phyloP scores from a whole-genome alignment of 2,113 vertebrate species.

The Rhodinocichla rosea region DNA sequence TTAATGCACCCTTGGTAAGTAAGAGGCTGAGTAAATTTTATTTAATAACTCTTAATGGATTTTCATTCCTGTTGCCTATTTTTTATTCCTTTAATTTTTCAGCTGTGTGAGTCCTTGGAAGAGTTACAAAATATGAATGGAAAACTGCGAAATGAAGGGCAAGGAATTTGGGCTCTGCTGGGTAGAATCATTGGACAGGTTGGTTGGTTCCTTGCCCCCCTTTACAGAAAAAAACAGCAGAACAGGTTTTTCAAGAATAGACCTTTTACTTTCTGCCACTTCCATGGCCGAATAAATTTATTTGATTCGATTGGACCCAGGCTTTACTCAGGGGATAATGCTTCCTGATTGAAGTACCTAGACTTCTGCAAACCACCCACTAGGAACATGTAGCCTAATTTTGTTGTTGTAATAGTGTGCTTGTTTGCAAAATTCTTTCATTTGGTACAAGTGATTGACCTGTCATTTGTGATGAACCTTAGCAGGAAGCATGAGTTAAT shows the following conservation, averaged over 20 bases:
- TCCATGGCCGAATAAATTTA: neutral
- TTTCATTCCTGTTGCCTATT: neutral
- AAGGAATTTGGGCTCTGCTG: conserved; percentile 89
- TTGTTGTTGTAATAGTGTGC: conserved; percentile 51
- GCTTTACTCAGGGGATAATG: conserved; percentile 21
- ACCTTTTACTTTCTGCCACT: neutral
- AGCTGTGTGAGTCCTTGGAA: conserved; percentile 96
- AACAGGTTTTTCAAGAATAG: neutral
- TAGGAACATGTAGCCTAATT: conserved; percentile 54
- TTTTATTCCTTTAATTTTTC: conserved; percentile 16
- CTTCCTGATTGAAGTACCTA: conserved; percentile 60
- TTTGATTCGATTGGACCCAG: conserved; percentile 29
- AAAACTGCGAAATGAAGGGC: conserved; percentile 89
- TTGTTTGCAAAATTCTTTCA: conserved; percentile 72
- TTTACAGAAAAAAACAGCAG: neutral
- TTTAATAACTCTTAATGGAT: neutral
- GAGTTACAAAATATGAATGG: conserved; percentile 92
- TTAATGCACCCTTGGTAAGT: neutral
- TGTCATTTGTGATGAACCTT: conserved; percentile 73
- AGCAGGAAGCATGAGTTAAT: conserved; percentile 64
- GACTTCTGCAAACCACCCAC: conserved; percentile 21
- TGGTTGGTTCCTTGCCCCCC: neutral
- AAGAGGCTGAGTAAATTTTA: neutral
- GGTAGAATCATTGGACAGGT: conserved; percentile 94
- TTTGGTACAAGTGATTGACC: conserved; percentile 75